Base-by-base conservation (phyloP, 2,797 vertebrate genomes). In the Smutsia temminckii region DNA sequence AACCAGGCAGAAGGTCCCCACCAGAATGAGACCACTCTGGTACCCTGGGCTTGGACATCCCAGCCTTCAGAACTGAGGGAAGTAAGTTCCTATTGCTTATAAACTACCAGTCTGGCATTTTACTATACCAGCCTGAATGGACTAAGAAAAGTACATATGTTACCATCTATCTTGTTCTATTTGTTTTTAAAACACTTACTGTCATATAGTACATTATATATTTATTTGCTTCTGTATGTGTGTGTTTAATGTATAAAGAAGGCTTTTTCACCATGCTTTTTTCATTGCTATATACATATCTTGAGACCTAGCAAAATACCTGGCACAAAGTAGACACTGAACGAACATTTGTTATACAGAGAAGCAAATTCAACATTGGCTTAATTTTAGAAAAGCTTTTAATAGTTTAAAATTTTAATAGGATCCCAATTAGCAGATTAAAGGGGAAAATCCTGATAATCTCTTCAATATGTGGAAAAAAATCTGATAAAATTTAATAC, bases 331-430 rank as follows among this genome's bases (percentile, higher is more conserved):
- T 64, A 71, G 29, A 32, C 29, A 49, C 8, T 80, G 42, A 85
- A 68, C 20, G 46, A 93, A 71, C 83, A 49, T 14, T 29, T 83
- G 32, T 20, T 68, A 34, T n/a, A 5, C 37, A 9, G 20, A 21
- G 75, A 92, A 55, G 42, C 23, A 86, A 81, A 53, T 63, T 75
- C 23, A 75, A 51, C 16, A 40, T 29, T 84, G 40, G 13, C 71
- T 80, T 71, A 71, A n/a, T 87, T 85, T 89, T 66, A 79, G 83
- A 46, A 84, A 95, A 78, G 29, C 55, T 64, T 77, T 91, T 83
- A 79, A 46, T 79, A 20, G 21, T 25, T 87, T 74, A 27, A 12
- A 27, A 74, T 10, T 5, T 84, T 59, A 29, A 53, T 17, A 92
- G 46, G 46, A 12, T 46, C 46, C 11, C 46, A 46, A 46, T 46